These are phyloP conservation scores for Mantis religiosa DNA, from an alignment of 2,888 invertebrate genomes.

Conservation along the genomic window DNA sequence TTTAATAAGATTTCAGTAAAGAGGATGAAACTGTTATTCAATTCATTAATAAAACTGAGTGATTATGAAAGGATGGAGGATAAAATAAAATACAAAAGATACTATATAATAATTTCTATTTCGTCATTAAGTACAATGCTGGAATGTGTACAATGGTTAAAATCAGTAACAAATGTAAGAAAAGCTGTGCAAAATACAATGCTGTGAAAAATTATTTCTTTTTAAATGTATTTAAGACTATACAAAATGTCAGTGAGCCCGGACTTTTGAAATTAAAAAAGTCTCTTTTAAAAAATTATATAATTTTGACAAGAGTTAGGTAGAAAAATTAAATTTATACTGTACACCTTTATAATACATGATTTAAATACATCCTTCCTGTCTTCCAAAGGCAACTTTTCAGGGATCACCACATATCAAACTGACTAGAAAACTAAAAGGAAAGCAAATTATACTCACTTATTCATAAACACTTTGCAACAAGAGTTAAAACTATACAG, in stretches of 20 bases:
- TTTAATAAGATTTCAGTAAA: no score
- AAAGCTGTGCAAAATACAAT: not conserved
- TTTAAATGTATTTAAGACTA: not conserved
- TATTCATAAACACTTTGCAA: not conserved
- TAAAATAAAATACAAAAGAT: not conserved
- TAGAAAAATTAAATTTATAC: not conserved
- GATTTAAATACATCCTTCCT: not conserved
- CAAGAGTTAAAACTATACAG: not conserved
- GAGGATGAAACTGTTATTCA: no score
- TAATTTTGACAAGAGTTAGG: not conserved
- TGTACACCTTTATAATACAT: not conserved
- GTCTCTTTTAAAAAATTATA: not conserved
- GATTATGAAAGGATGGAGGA: not conserved
- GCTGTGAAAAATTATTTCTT: not conserved
- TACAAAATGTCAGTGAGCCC: not conserved
- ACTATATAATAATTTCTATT: not conserved
- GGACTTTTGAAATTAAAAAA: not conserved
- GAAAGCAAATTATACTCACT: not conserved
- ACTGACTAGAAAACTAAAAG: not conserved
- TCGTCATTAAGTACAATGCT: not conserved
- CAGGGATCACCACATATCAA: not conserved
- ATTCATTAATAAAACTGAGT: no score
- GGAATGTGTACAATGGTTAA: not conserved
- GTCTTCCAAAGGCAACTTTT: not conserved
- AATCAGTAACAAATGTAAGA: slow-evolving; percentile 5